A percentile compares a stretch with the other conserved stretches of the same genome.
Conservation (phyloP, 2,888 invertebrate species). For the Leucania comma region DNA sequence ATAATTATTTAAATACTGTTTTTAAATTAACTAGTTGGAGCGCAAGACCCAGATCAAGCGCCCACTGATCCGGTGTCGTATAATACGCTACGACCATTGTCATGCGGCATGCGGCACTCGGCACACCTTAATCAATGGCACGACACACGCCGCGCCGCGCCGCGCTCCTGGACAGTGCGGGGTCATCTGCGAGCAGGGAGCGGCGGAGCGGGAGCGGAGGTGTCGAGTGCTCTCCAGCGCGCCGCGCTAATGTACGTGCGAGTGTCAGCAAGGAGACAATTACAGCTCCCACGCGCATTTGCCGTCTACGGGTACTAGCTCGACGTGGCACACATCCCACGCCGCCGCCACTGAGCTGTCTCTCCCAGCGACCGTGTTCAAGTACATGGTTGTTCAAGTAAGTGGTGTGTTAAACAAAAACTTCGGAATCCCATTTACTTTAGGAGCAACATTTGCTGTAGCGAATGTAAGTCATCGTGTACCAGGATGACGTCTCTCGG, state of each 20-base stretch:
- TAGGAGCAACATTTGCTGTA: background rate
- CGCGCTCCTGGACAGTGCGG: background rate
- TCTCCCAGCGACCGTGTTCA: background rate
- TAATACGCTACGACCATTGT: background rate
- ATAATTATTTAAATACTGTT: no score
- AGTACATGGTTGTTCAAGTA: no score
- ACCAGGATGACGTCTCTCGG: no score
- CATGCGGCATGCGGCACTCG: background rate
- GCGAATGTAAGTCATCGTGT: conserved; percentile 1
- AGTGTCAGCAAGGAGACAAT: conserved; percentile 68
- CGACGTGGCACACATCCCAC: conserved; percentile 45
- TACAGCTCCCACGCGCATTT: conserved; percentile 66
- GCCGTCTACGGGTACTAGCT: conserved; percentile 18
- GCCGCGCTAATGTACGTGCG: conserved; percentile 36
- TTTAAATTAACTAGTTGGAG: no score
- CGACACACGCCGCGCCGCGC: background rate
- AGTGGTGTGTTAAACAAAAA: no score
- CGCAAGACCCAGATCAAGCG: background rate
- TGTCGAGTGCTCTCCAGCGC: conserved; percentile 27
- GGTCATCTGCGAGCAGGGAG: conserved; percentile 13
- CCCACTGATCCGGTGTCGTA: background rate
- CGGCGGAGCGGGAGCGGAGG: background rate
- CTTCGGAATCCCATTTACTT: background rate
- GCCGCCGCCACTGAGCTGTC: conserved; percentile 2
- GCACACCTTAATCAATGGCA: background rate